Base-by-base conservation (phyloP, 2,797 vertebrate genomes). In the Sebastes trivittatus region DNA sequence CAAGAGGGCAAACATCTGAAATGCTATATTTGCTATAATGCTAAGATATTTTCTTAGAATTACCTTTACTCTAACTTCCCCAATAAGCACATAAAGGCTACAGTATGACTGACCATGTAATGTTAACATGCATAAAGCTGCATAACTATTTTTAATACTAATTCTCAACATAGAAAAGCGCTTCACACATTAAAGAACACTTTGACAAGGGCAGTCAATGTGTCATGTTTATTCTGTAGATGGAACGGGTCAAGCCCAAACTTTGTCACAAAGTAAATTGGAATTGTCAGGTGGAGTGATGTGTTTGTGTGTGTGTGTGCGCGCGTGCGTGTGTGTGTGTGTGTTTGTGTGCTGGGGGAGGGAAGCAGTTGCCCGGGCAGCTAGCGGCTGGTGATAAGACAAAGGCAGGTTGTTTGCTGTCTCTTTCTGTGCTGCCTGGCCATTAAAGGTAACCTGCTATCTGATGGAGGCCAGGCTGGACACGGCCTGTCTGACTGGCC, bases 401-500 rank as follows among this genome's bases (percentile, higher is more conserved):
- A 93, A 92, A 91, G 82, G 83, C 79, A 78, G 87, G 87, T 86
- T 94, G 93, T 94, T 95, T 92, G 91, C 88, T 87, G 88, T 93
- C 92, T 88, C 75, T 80, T 69, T 90, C 91, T 80, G 80, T 81
- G 84, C 82, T 87, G 85, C 52, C 82, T 68, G 75, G 74, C 87
- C 83, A 94, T 94, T 94, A 93, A 94, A 90, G 82, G 87, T 80
- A 92, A 86, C 55, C 83, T 82, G 81, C 84, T 93, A 94, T 95
- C 95, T 93, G 93, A 94, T 95, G 71, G 82, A 81, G 66, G 62
- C 72, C 80, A 79, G 55, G 8, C 76, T 89, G 83, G 84, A 87
- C 82, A 64, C 23, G 1, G 34, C 20, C 71, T 78, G 62, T 68
- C 70, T 52, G 75, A 85, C 77, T 81, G 68, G 55, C 62, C 75